phyloP scores from a whole-genome alignment of 2,888 invertebrate species.

The Pharmacophagus antenor region DNA sequence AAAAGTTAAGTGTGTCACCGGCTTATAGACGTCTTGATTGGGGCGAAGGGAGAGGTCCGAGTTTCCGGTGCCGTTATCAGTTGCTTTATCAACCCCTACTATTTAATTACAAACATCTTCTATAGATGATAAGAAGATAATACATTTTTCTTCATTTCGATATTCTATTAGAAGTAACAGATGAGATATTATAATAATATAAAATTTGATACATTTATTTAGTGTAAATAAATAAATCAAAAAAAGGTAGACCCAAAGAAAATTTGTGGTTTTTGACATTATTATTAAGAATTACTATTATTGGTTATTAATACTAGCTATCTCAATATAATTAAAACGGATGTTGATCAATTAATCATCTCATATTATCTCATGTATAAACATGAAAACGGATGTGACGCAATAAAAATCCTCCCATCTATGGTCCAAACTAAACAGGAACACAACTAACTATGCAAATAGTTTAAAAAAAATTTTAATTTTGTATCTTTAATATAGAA shows the following conservation, averaged over 20 bases:
- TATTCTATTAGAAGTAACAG: slow-evolving; percentile 23
- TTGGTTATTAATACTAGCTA: not conserved
- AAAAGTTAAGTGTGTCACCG: slow-evolving; percentile 5
- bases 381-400: not conserved
- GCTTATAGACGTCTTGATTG: slow-evolving; percentile 23
- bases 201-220: too few relatives aligned
- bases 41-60: slow-evolving; percentile 40
- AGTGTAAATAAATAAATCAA: too few relatives aligned
- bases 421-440: not conserved
- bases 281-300: too few relatives aligned
- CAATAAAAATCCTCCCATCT: not conserved
- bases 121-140: slow-evolving; percentile 39
- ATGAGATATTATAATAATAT: not conserved
- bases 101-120: slow-evolving; percentile 46
- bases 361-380: not conserved
- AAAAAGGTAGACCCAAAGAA: too few relatives aligned
- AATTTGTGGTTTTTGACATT: too few relatives aligned
- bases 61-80: slow-evolving; percentile 49
- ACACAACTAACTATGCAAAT: too few relatives aligned
- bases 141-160: slow-evolving; percentile 27
- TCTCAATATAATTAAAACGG: slow-evolving; percentile 6
- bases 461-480: too few relatives aligned
- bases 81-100: slow-evolving; percentile 46
- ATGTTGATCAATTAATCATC: slow-evolving; percentile 6
- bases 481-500: too few relatives aligned